A percentile compares a stretch with the other conserved stretches of the same genome.
Evolutionary conservation across 2,888 invertebrate genomes (phyloP).

Genomic region (Hylaea fasciaria): DNA sequence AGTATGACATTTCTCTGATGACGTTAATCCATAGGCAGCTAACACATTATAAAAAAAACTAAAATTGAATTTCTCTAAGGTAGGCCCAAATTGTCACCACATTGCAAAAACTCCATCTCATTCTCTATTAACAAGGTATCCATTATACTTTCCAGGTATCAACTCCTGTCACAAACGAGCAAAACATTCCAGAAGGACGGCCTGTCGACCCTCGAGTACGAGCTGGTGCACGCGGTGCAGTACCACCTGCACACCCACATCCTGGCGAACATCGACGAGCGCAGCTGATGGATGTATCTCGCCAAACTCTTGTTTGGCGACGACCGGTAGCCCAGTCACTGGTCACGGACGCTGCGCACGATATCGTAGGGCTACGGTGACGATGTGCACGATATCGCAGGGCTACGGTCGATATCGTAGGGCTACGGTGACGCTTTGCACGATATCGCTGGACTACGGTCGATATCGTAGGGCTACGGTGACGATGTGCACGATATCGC

Average conservation of each 20-base stretch:
- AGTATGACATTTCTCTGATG: too few species aligned
- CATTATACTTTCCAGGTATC: slow-evolving; percentile 87
- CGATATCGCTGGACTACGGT: too few species aligned
- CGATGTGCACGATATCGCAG: slow-evolving; percentile 12
- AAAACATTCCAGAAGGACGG: slow-evolving; percentile 94
- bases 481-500: too few species aligned
- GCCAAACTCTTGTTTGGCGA: slow-evolving; percentile 84
- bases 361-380: slow-evolving; percentile 1
- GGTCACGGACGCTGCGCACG: slow-evolving; percentile 23
- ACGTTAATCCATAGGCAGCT: too few species aligned
- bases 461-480: slow-evolving; percentile 2
- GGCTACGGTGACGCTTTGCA: slow-evolving; percentile 22
- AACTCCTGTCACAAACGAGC: slow-evolving; percentile 92
- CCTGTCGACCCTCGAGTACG: slow-evolving; percentile 93
- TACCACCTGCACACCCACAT: slow-evolving; percentile 93
- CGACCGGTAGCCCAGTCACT: slow-evolving; percentile 61
- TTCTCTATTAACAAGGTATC: not conserved
- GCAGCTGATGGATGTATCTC: slow-evolving; percentile 88
- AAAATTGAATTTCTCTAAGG: too few species aligned
- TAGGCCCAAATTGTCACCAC: too few species aligned
- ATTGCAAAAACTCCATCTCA: too few species aligned
- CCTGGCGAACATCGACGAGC: slow-evolving; percentile 89
- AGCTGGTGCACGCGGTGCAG: slow-evolving; percentile 87
- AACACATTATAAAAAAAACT: too few species aligned
- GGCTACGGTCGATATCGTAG: slow-evolving; percentile 75